Evolutionary conservation across 2,888 invertebrate genomes (phyloP).

Genomic region (Drosophila melanosoma): DNA sequence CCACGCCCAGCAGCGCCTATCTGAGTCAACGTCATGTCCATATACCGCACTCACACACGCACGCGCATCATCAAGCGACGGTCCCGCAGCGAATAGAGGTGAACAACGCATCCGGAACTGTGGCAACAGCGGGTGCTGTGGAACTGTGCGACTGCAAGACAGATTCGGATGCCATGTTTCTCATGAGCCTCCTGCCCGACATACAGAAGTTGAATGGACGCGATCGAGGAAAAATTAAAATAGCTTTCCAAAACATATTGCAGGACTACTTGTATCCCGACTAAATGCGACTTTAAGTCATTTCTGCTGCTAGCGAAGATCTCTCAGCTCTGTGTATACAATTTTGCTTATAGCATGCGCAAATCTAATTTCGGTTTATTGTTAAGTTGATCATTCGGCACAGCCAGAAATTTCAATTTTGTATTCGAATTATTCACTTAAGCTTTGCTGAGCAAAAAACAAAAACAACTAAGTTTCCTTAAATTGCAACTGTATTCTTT

Average conservation of each 20-base stretch:
- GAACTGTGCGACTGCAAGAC: conserved; percentile 83
- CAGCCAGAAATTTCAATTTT: conserved; percentile 44
- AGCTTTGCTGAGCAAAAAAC: conserved; percentile 65
- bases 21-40: conserved; percentile 59
- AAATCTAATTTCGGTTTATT: conserved; percentile 18
- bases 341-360: conserved; percentile 56
- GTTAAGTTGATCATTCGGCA: conserved; percentile 39
- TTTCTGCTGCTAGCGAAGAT: conserved; percentile 50
- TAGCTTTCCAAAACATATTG: conserved; percentile 84
- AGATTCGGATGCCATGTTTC: conserved; percentile 85
- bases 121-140: conserved; percentile 38
- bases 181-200: conserved; percentile 84
- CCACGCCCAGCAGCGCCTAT: conserved; percentile 38
- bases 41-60: conserved; percentile 41
- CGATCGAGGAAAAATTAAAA: conserved; percentile 84
- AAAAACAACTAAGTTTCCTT: conserved; percentile 53
- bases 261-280: conserved; percentile 84
- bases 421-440: conserved; percentile 19
- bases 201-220: conserved; percentile 84
- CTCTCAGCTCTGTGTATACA: conserved; percentile 68
- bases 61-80: conserved; percentile 51
- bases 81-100: conserved; percentile 57
- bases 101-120: conserved; percentile 36
- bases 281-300: conserved; percentile 65
- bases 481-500: conserved; percentile 18